A percentile compares a stretch with the other conserved stretches of the same genome.
Evolutionary conservation across 2,113 vertebrate genomes (phyloP).

Genomic region (Aramus guarauna): DNA sequence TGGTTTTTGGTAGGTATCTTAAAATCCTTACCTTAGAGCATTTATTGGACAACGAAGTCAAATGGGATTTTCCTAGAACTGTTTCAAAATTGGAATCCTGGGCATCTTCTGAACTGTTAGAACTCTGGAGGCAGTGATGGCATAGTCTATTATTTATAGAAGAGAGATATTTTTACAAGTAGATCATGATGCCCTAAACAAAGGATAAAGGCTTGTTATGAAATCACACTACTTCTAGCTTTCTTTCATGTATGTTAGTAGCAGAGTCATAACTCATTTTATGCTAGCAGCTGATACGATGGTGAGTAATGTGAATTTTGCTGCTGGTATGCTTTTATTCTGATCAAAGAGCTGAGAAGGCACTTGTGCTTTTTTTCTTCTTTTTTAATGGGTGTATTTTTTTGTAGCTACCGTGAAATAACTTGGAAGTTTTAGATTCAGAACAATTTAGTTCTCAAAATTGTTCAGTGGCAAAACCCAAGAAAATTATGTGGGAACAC

Average conservation of each 20-base stretch:
- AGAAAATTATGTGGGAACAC: neutral
- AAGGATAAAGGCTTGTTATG: neutral
- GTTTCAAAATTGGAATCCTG: neutral
- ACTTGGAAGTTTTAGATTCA: neutral
- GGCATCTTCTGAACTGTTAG: neutral
- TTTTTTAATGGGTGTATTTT: neutral
- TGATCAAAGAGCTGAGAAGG: neutral
- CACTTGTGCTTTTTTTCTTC: neutral
- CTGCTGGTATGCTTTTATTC: neutral
- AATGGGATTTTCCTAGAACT: neutral
- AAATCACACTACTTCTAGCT: neutral
- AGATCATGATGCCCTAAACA: neutral
- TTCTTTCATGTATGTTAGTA: neutral
- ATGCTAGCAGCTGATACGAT: neutral
- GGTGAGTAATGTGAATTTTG: neutral
- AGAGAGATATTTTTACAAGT: fast-evolving
- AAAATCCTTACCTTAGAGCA: neutral
- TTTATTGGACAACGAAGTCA: neutral
- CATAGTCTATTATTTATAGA: neutral
- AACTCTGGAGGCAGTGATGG: neutral
- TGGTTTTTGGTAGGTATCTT: neutral
- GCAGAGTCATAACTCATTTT: neutral
- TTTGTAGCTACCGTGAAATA: neutral
- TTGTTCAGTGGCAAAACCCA: neutral
- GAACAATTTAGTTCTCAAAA: neutral